Conservation (phyloP, 2,113 vertebrate species). For the Seriola rivoliana region DNA sequence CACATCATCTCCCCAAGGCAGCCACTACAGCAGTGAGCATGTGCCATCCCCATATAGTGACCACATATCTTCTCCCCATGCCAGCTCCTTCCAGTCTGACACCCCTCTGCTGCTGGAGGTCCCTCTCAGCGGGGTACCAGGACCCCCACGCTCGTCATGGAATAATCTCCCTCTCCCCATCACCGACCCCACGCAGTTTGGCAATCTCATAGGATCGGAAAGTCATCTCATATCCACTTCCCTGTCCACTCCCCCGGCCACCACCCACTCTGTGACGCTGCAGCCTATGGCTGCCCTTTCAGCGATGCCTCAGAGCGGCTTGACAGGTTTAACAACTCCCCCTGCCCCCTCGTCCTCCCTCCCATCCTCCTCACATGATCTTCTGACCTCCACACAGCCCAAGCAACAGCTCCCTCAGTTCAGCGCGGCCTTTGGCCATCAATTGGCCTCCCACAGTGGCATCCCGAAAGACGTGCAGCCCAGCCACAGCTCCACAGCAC, state of each 20-base stretch:
- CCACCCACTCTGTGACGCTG: constrained; percentile 92
- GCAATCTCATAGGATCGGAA: constrained; percentile 93
- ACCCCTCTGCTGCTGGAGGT: constrained; percentile 95
- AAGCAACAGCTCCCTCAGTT: constrained; percentile 99
- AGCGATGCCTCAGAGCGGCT: constrained; percentile 91
- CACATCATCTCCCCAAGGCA: constrained; percentile 92
- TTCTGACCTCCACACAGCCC: constrained; percentile 91
- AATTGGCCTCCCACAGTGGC: constrained; percentile 97
- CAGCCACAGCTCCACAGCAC: constrained; percentile 98
- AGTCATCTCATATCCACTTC: constrained; percentile 97
- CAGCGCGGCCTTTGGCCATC: constrained; percentile 98
- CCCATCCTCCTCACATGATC: constrained; percentile 81
- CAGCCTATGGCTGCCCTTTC: constrained; percentile 96
- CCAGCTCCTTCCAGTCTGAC: constrained; percentile 92
- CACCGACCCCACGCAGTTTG: constrained; percentile 92
- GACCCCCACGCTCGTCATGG: constrained; percentile 92
- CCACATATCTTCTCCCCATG: constrained; percentile 94
- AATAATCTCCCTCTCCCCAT: constrained; percentile 92
- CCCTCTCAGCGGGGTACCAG: constrained; percentile 91
- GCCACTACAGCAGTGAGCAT: constrained; percentile 97
- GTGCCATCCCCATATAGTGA: constrained; percentile 97
- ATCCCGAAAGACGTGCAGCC: constrained; percentile 99
- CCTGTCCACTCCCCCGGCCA: constrained; percentile 95
- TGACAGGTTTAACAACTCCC: constrained; percentile 84
- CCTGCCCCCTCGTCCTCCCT: constrained; percentile 81